phyloP scores from a whole-genome alignment of 2,113 vertebrate species.

The Murina feae region DNA sequence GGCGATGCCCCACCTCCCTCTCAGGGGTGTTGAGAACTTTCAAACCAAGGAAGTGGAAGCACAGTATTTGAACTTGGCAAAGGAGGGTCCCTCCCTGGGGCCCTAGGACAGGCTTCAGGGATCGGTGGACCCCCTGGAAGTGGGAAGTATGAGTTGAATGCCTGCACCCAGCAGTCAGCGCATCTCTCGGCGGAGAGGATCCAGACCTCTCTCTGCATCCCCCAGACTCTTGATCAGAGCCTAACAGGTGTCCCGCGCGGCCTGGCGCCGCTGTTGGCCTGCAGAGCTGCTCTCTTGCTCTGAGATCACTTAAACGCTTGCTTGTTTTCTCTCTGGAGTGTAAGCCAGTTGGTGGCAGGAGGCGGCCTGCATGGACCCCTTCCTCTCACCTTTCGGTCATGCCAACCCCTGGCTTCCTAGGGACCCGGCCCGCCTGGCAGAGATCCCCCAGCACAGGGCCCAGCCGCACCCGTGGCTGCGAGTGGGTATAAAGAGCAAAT shows the following conservation, averaged over 20 bases:
- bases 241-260: accelerated
- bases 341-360: background rate
- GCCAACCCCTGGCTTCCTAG: background rate
- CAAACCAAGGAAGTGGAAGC: background rate
- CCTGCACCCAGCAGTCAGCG: background rate
- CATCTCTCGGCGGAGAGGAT: background rate
- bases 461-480: accelerated
- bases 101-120: background rate
- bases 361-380: background rate
- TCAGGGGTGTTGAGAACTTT: background rate
- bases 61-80: background rate
- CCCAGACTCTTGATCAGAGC: too few relatives aligned
- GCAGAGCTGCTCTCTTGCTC: background rate
- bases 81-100: background rate
- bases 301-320: background rate
- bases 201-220: background rate
- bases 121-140: background rate
- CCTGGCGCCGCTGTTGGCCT: background rate
- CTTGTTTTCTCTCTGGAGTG: background rate
- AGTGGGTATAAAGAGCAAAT: background rate
- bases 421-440: too few relatives aligned
- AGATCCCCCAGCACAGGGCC: background rate
- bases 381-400: background rate
- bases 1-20: too few relatives aligned
- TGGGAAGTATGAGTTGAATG: too few relatives aligned